These are phyloP conservation scores for Alaudala cheleensis DNA, from an alignment of 2,113 vertebrate species.

Conservation along the genomic window DNA sequence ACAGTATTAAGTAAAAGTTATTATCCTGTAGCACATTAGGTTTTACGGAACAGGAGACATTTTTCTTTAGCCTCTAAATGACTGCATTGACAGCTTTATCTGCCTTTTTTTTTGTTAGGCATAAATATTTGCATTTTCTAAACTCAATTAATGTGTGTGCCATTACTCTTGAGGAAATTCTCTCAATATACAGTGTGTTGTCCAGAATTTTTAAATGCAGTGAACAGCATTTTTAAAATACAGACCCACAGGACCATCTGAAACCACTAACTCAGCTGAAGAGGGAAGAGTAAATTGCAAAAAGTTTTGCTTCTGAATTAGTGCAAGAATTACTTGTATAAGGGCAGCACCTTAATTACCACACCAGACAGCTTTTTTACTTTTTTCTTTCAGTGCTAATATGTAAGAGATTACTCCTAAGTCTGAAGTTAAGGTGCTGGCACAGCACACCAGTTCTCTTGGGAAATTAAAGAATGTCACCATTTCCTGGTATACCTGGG, in stretches of 20 bases:
- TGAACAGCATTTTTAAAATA: slow-evolving; percentile 2
- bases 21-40: not conserved
- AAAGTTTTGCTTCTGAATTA: slow-evolving; percentile 14
- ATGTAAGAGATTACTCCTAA: slow-evolving; percentile 1
- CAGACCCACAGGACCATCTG: not conserved
- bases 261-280: slow-evolving; percentile 15
- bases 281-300: not conserved
- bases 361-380: not conserved
- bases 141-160: not conserved
- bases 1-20: not conserved
- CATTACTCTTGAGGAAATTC: slow-evolving; percentile 25
- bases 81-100: not conserved
- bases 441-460: not conserved
- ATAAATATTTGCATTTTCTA: slow-evolving; percentile 34
- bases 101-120: not conserved
- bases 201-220: not conserved
- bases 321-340: not conserved
- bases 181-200: not conserved
- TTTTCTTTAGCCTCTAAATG: not conserved
- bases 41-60: not conserved
- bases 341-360: not conserved
- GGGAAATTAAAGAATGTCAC: slow-evolving; percentile 48
- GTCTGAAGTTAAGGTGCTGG: slow-evolving; percentile 20
- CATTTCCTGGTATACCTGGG: slow-evolving; percentile 9
- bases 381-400: not conserved